A percentile compares a stretch with the other conserved stretches of the same genome.
These are phyloP conservation scores for Oophaga pumilio DNA, from an alignment of 2,113 vertebrate species.

Conservation along the genomic window DNA sequence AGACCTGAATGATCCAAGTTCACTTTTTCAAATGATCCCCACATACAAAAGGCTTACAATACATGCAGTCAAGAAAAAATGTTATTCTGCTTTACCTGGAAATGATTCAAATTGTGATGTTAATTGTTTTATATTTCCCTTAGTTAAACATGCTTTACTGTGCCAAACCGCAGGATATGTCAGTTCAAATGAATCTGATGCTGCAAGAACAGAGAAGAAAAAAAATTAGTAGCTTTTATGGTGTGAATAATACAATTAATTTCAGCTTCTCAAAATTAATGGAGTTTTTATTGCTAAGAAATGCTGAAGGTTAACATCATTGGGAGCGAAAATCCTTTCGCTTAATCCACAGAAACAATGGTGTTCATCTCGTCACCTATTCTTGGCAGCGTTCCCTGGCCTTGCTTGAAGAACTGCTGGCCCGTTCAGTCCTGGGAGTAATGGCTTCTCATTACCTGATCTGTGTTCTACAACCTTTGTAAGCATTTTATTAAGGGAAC, in stretches of 20 bases:
- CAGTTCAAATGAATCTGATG: conserved; percentile 27
- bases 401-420: conserved; percentile 24
- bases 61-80: not conserved
- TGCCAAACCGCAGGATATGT: conserved; percentile 3
- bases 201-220: not conserved
- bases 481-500: conserved; percentile 17
- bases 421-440: conserved; percentile 16
- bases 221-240: conserved; percentile 25
- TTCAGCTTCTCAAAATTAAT: conserved; percentile 54
- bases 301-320: conserved; percentile 56
- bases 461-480: conserved; percentile 8
- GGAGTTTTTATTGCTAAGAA: conserved; percentile 48
- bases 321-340: conserved; percentile 37
- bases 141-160: conserved; percentile 20
- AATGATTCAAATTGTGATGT: not conserved
- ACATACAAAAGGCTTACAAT: not conserved
- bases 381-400: conserved; percentile 41
- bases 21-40: not conserved
- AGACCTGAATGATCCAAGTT: not conserved
- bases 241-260: conserved; percentile 52
- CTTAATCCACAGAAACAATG: conserved; percentile 50
- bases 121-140: not conserved
- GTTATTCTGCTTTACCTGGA: not conserved
- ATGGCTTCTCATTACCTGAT: conserved; percentile 33
- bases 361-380: not conserved